phyloP scores from a whole-genome alignment of 2,888 invertebrate genomes.

The Trichacis sp. region DNA sequence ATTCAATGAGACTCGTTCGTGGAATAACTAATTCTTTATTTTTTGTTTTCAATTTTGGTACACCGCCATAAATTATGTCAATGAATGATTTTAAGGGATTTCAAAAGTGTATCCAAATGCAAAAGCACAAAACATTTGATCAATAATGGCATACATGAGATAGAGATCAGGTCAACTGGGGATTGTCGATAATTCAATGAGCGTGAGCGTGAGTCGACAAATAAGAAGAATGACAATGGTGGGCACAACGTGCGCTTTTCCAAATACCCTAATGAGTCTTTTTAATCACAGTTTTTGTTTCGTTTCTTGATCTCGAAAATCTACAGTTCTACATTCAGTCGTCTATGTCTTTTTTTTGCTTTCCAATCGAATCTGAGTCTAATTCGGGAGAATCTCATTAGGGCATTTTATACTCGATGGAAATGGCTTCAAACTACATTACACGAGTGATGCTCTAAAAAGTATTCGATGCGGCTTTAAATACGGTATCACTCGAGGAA shows the following conservation, averaged over 20 bases:
- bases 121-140: slow-evolving; percentile 13
- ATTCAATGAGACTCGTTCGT: too few species aligned
- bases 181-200: slow-evolving; percentile 13
- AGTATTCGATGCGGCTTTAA: background rate
- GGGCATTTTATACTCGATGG: background rate
- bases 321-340: too few species aligned
- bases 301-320: too few species aligned
- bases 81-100: slow-evolving; percentile 30
- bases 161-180: too few species aligned
- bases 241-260: slow-evolving; percentile 32
- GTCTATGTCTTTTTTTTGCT: too few species aligned
- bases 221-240: slow-evolving; percentile 54
- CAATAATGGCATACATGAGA: too few species aligned
- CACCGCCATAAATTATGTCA: too few species aligned
- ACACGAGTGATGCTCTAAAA: background rate
- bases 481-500: too few species aligned
- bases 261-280: too few species aligned
- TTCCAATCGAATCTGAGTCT: background rate
- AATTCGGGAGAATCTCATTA: background rate
- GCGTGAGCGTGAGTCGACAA: slow-evolving; percentile 50
- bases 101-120: background rate
- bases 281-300: background rate
- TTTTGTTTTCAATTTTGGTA: too few species aligned
- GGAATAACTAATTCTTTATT: too few species aligned
- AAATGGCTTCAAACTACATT: background rate